Evolutionary conservation across 2,797 vertebrate genomes (phyloP).

Genomic region (Netta rufina): DNA sequence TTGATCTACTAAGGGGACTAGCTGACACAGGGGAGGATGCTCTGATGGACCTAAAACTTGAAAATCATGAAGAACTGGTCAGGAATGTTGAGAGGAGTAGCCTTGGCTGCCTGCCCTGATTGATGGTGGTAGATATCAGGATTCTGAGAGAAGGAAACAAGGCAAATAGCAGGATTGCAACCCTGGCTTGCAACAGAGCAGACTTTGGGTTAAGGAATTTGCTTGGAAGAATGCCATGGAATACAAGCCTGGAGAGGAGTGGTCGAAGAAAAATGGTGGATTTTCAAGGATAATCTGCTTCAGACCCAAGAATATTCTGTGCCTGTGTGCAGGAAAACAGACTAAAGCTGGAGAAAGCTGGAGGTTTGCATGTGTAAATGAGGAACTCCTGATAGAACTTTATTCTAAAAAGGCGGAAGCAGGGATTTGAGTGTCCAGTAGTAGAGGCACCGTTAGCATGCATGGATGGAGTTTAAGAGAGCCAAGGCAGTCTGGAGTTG

Average conservation of each 20-base stretch:
- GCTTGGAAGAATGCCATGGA: neutral
- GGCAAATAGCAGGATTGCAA: neutral
- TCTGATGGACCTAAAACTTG: neutral
- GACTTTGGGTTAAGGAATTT: neutral
- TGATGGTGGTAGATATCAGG: neutral
- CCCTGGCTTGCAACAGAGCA: neutral
- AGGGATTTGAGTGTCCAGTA: no score
- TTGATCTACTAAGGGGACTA: neutral
- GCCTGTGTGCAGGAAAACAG: neutral
- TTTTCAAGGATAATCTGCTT: neutral
- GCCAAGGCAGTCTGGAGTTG: neutral
- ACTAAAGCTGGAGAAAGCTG: neutral
- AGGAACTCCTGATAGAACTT: neutral
- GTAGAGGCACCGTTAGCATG: neutral
- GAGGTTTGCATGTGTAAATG: neutral
- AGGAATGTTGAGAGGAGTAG: neutral
- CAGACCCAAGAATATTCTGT: neutral
- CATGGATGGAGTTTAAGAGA: neutral
- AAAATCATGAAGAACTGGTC: neutral
- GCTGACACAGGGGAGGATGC: neutral
- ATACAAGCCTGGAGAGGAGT: neutral
- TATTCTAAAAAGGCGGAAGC: neutral
- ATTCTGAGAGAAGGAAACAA: neutral
- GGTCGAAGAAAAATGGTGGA: neutral
- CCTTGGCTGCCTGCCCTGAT: neutral